phyloP scores from a whole-genome alignment of 2,888 invertebrate genomes.

The Aspidapion aeneum region DNA sequence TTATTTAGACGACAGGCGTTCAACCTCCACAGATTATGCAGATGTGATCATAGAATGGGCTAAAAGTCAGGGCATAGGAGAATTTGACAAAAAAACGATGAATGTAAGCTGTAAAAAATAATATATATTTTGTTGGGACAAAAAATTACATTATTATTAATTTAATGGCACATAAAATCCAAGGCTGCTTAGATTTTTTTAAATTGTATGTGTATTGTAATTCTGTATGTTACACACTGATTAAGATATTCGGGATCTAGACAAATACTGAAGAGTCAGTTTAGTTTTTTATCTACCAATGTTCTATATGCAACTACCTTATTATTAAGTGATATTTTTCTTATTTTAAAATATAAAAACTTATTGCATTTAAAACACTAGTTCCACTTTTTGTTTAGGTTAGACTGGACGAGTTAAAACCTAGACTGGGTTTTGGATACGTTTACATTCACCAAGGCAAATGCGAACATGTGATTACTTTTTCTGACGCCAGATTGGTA shows the following conservation, averaged over 20 bases:
- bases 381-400: conserved; percentile 40
- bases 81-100: conserved; percentile 55
- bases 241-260: too few relatives aligned
- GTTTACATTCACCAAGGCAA: conserved; percentile 88
- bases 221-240: too few relatives aligned
- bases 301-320: too few relatives aligned
- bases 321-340: too few relatives aligned
- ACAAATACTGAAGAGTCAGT: too few relatives aligned
- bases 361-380: too few relatives aligned
- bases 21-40: conserved; percentile 63
- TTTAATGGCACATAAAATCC: too few relatives aligned
- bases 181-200: too few relatives aligned
- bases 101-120: conserved; percentile 41
- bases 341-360: too few relatives aligned
- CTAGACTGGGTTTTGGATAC: conserved; percentile 64
- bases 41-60: conserved; percentile 62
- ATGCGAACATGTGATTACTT: conserved; percentile 86
- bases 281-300: too few relatives aligned
- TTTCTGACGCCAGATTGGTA: conserved; percentile 70
- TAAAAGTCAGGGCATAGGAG: conserved; percentile 44
- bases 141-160: too few relatives aligned
- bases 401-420: conserved; percentile 51
- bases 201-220: too few relatives aligned
- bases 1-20: conserved; percentile 68
- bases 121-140: conserved; percentile 11